Percentiles rank a stretch among this genome's conserved stretches.
phyloP scores from a whole-genome alignment of 2,888 invertebrate species.

The Scaptomyza cyrtandrae region DNA sequence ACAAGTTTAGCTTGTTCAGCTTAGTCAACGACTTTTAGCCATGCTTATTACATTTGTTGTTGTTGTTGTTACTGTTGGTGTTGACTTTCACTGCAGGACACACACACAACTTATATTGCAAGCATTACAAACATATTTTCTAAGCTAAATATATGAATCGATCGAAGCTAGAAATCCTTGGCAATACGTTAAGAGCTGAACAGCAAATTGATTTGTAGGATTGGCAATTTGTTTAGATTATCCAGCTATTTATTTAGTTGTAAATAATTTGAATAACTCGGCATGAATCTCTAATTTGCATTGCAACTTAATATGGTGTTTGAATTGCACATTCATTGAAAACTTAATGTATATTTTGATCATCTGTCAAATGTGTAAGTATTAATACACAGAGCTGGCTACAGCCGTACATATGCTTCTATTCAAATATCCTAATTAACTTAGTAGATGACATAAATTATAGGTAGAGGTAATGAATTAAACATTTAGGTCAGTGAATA shows the following conservation, averaged over 20 bases:
- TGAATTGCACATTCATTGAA: too few species aligned
- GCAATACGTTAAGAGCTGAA: conserved; percentile 16
- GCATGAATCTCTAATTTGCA: background rate
- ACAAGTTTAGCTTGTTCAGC: conserved; percentile 35
- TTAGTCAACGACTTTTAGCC: conserved; percentile 35
- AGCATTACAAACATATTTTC: conserved; percentile 51
- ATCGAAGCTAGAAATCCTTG: conserved; percentile 8
- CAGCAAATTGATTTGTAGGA: conserved; percentile 35
- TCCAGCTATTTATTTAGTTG: conserved; percentile 30
- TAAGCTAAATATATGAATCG: conserved; percentile 32
- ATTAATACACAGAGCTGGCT: background rate
- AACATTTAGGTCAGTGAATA: too few species aligned
- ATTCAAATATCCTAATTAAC: background rate
- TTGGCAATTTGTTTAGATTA: conserved; percentile 22
- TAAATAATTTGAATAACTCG: conserved; percentile 5
- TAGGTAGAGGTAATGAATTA: too few species aligned
- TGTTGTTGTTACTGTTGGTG: conserved; percentile 14
- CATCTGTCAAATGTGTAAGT: too few species aligned
- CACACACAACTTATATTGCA: conserved; percentile 42
- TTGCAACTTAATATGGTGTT: background rate
- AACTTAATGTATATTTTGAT: too few species aligned
- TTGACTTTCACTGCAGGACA: conserved; percentile 47
- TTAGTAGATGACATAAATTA: too few species aligned
- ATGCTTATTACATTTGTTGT: conserved; percentile 6
- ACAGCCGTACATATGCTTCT: background rate